Conservation (phyloP, 2,797 vertebrate species). For the Zonotrichia albicollis region DNA sequence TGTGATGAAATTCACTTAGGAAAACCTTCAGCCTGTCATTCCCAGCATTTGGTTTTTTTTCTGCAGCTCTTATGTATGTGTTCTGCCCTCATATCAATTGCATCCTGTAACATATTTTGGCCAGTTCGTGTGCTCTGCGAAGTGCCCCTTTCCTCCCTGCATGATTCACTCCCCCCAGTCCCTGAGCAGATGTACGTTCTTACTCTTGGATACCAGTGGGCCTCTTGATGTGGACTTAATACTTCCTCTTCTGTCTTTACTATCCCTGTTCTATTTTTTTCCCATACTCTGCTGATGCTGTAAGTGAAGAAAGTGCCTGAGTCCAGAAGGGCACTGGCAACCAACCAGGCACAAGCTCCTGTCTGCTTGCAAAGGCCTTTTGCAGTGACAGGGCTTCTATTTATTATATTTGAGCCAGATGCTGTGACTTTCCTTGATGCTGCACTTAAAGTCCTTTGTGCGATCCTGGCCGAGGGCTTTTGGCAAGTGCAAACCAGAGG, state of each 20-base stretch:
- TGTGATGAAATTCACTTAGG: neutral
- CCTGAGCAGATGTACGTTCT: neutral
- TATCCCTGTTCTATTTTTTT: neutral
- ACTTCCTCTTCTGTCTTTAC: neutral
- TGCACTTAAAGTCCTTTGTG: neutral
- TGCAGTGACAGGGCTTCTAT: neutral
- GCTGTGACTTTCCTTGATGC: neutral
- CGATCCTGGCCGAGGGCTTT: fast-evolving
- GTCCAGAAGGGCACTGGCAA: neutral
- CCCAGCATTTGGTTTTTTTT: neutral
- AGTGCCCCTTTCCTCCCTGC: fast-evolving
- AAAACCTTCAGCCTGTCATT: neutral
- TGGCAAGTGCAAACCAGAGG: neutral
- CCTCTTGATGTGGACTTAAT: neutral
- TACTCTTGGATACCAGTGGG: neutral
- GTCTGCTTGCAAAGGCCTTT: neutral
- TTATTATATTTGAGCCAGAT: neutral
- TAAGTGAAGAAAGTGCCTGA: neutral
- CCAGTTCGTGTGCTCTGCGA: neutral
- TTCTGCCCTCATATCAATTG: neutral
- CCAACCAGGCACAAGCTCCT: neutral
- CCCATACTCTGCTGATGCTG: neutral
- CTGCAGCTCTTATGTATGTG: neutral
- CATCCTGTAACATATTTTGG: neutral
- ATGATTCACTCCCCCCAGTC: fast-evolving